Percentiles rank a stretch among this genome's conserved stretches.
phyloP scores from a whole-genome alignment of 2,797 vertebrate species.

The Tadarida brasiliensis region DNA sequence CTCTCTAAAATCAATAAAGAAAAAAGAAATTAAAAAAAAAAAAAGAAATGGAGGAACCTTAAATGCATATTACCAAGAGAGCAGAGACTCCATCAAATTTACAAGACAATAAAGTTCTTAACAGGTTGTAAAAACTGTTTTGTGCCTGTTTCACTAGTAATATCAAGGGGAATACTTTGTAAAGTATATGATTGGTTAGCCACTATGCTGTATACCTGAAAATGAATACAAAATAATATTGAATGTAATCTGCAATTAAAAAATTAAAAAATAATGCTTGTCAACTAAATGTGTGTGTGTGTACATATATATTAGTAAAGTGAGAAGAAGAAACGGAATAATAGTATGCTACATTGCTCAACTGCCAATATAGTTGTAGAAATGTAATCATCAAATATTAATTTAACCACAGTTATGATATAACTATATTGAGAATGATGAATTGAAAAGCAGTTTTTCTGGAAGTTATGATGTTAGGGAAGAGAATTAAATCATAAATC shows the following conservation, averaged over 20 bases:
- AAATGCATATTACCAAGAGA: neutral
- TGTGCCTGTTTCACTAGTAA: neutral
- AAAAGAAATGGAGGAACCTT: too few species aligned
- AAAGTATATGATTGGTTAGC: too few species aligned
- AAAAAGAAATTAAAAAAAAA: too few species aligned
- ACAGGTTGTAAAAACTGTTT: neutral
- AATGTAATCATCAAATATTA: neutral
- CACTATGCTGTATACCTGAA: too few species aligned
- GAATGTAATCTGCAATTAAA: too few species aligned
- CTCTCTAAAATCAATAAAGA: too few species aligned
- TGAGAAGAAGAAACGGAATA: conserved; percentile 1
- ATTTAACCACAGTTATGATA: neutral
- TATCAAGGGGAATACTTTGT: too few species aligned
- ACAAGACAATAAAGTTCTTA: neutral
- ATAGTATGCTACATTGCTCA: neutral
- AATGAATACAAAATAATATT: too few species aligned
- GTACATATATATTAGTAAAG: neutral
- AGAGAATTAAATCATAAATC: neutral
- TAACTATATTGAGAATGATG: neutral
- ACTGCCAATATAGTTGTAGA: neutral
- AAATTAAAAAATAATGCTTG: neutral
- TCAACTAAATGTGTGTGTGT: neutral
- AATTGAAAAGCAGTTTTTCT: neutral
- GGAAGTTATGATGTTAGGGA: neutral
- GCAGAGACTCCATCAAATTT: neutral